These are phyloP conservation scores for Parasteatoda lunata DNA, from an alignment of 2,888 invertebrate species.

Conservation along the genomic window DNA sequence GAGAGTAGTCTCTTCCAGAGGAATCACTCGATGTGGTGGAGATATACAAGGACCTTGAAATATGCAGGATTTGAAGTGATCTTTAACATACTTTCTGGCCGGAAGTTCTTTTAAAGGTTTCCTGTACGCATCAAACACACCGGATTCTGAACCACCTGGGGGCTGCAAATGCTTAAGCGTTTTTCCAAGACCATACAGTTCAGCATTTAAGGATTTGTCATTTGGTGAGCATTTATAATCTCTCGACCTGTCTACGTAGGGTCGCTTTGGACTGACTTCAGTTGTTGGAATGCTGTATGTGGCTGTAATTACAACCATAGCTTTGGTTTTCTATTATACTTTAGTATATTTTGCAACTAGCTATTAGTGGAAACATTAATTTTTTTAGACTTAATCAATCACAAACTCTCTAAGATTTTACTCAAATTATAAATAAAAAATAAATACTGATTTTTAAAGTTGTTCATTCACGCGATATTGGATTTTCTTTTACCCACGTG, in stretches of 20 bases:
- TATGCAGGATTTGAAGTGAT: constrained; percentile 28
- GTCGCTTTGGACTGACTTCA: no score
- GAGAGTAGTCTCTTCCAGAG: constrained; percentile 6
- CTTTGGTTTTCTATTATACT: no score
- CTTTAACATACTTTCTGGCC: constrained; percentile 9
- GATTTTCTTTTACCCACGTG: no score
- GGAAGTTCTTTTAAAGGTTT: neutral
- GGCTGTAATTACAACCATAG: no score
- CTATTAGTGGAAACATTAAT: no score
- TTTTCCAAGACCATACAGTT: constrained; percentile 39
- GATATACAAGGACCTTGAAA: neutral
- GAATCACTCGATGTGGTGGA: constrained; percentile 33
- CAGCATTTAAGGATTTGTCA: constrained; percentile 41
- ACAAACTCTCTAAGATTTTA: no score
- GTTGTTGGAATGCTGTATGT: no score
- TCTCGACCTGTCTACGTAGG: neutral
- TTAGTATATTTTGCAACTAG: no score
- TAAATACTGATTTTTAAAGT: no score
- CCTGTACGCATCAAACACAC: constrained; percentile 36
- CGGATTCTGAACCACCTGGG: constrained; percentile 40
- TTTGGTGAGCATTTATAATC: constrained; percentile 38
- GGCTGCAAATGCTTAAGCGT: constrained; percentile 44
- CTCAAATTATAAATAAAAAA: no score
- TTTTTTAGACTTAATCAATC: no score
- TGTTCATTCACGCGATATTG: no score